A percentile compares a stretch with the other conserved stretches of the same genome.
Conservation (phyloP, 2,888 invertebrate species). For the Pherbina coryleti region DNA sequence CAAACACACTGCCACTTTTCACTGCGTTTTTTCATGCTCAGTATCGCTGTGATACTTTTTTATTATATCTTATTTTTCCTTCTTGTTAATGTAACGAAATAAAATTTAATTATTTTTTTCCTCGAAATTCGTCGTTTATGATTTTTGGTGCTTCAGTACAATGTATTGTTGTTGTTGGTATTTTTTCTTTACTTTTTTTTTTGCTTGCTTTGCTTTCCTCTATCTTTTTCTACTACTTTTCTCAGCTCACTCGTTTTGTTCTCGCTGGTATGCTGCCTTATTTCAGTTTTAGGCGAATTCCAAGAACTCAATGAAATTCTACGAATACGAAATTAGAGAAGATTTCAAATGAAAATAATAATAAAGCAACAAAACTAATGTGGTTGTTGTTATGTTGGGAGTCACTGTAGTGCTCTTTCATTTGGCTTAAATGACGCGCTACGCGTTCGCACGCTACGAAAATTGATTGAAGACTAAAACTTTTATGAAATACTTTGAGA, state of each 20-base stretch:
- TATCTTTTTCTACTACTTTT: not conserved
- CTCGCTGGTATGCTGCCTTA: not conserved
- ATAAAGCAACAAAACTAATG: not conserved
- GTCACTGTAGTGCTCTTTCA: not conserved
- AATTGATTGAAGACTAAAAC: conserved; percentile 14
- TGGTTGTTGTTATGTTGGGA: not conserved
- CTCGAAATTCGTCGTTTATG: conserved; percentile 22
- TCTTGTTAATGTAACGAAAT: conserved; percentile 26
- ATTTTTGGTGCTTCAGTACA: not conserved
- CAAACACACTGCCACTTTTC: not conserved
- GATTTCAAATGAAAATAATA: conserved; percentile 29
- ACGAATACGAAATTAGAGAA: conserved; percentile 31
- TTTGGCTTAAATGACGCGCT: not conserved
- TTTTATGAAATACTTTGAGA: not conserved
- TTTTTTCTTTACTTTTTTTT: not conserved
- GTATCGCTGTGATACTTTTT: not conserved
- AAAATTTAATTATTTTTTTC: conserved; percentile 34
- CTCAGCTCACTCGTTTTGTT: not conserved
- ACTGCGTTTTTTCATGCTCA: not conserved
- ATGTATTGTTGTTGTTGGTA: not conserved
- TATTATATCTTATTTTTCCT: not conserved
- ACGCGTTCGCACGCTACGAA: conserved; percentile 14
- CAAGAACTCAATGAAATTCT: conserved; percentile 27
- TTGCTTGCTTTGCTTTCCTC: not conserved
- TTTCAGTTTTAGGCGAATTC: conserved; percentile 22